These are phyloP conservation scores for Smittia aterrima DNA, from an alignment of 2,888 invertebrate genomes.

Conservation along the genomic window DNA sequence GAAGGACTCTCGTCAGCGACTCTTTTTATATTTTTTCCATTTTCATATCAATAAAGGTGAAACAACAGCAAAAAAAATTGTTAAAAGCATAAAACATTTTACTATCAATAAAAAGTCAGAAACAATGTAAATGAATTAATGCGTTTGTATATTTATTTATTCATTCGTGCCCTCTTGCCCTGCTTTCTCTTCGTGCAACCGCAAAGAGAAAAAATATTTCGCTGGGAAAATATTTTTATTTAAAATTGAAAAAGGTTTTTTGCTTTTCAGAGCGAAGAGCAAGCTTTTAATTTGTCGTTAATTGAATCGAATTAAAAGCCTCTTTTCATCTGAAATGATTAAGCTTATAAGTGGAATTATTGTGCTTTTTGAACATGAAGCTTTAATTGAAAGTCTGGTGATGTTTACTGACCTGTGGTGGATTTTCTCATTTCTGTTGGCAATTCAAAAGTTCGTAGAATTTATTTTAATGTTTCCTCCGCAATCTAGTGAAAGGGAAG, in stretches of 20 bases:
- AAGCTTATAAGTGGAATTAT: constrained; percentile 1
- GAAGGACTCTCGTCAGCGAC: neutral
- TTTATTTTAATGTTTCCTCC: neutral
- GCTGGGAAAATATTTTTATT: neutral
- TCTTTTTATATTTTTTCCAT: constrained; percentile 16
- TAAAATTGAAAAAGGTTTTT: neutral
- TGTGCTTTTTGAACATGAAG: neutral
- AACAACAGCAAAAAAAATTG: neutral
- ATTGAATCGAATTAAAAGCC: constrained; percentile 10
- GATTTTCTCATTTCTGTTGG: neutral
- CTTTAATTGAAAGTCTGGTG: neutral
- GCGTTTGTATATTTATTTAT: neutral
- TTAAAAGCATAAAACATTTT: constrained; percentile 4
- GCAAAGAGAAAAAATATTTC: neutral
- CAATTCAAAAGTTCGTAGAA: neutral
- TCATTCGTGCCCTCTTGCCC: neutral
- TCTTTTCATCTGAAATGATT: neutral
- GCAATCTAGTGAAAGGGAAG: neutral
- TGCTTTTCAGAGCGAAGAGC: neutral
- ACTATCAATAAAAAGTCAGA: constrained; percentile 27
- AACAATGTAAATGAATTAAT: constrained; percentile 22
- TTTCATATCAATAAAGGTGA: constrained; percentile 3
- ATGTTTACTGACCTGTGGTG: constrained; percentile 11
- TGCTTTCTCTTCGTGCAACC: neutral
- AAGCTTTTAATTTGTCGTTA: neutral